Base-by-base conservation (phyloP, 53 echinoderm and acorn worm genomes). In the Echinometra lucunter region DNA sequence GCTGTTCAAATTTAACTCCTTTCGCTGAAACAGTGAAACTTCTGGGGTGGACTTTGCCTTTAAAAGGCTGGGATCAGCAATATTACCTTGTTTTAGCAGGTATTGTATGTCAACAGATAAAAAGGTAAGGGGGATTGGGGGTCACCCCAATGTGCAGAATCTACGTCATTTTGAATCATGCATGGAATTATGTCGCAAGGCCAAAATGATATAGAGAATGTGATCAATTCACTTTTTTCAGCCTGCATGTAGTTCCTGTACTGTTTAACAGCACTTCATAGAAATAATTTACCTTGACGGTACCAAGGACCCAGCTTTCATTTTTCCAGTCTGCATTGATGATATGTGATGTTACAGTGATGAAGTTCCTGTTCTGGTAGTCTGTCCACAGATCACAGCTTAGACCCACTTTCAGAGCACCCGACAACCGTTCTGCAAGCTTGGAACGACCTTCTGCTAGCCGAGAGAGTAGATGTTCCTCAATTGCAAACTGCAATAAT, bases 341-440 rank as follows among this genome's bases (percentile, higher is more conserved):
- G 66, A 60, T 1, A 45, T 94, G 82, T 60, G 94, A 58, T 58
- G 82, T 94, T 1, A 83, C 56, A 2, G 94, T 94, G 37, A 94
- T 58, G 85, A 55, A 94, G 63, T 83, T 94, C 66, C 66, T 82
- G 94, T 67, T 58, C 3, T 94, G 63, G 66, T 83, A 94, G 49
- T 94, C 94, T 0, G 94, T 60, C 94, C 94, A 94, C 15, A 94
- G 85, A 42, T 58, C 66, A 44, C 94, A 94, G 85, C 60, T 83
- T 15, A 94, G 66, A 27, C 83, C 94, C 1, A 94, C 58, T 37
- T 83, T 82, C 66, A 35, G 83, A 18, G 55, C 66, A 28, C 25
- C 45, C 15, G 85, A 58, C 16, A 94, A 16, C 44, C 60, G 82
- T 38, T 58, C n/a, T 1, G n/a, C 28, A 34, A 94, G 85, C 34